Evolutionary conservation across 2,888 invertebrate genomes (phyloP).

Genomic region (Cantharis lateralis): DNA sequence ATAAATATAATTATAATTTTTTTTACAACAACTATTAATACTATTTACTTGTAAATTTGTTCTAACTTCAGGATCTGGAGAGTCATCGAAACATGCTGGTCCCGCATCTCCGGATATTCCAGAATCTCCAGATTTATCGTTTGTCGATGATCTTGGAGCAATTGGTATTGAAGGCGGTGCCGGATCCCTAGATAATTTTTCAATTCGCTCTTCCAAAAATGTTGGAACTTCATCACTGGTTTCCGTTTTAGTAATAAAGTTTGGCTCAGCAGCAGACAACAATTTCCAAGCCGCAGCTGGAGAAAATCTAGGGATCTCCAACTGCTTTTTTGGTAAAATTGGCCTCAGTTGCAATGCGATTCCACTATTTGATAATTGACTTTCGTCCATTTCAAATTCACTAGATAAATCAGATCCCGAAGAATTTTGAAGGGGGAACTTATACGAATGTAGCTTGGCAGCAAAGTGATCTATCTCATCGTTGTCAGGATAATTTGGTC

Average conservation of each 20-base stretch:
- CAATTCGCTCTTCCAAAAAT: constrained; percentile 60
- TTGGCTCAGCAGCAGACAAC: constrained; percentile 66
- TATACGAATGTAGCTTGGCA: constrained; percentile 36
- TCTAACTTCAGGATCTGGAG: constrained; percentile 50
- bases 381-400: constrained; percentile 55
- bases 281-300: constrained; percentile 84
- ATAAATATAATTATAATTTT: not conserved
- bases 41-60: constrained; percentile 45
- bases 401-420: constrained; percentile 64
- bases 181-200: constrained; percentile 58
- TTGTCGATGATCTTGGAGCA: constrained; percentile 59
- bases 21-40: not conserved
- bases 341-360: constrained; percentile 77
- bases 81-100: constrained; percentile 61
- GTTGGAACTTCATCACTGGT: constrained; percentile 50
- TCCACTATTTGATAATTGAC: constrained; percentile 59
- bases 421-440: constrained; percentile 46
- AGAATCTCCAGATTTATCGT: constrained; percentile 82
- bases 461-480: constrained; percentile 36
- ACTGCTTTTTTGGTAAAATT: constrained; percentile 77
- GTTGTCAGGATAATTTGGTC: constrained; percentile 11
- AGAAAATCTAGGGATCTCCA: constrained; percentile 79
- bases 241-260: constrained; percentile 40
- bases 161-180: constrained; percentile 57
- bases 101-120: constrained; percentile 83